phyloP scores from a whole-genome alignment of 2,888 invertebrate species.

The Lasioglossum calceatum region DNA sequence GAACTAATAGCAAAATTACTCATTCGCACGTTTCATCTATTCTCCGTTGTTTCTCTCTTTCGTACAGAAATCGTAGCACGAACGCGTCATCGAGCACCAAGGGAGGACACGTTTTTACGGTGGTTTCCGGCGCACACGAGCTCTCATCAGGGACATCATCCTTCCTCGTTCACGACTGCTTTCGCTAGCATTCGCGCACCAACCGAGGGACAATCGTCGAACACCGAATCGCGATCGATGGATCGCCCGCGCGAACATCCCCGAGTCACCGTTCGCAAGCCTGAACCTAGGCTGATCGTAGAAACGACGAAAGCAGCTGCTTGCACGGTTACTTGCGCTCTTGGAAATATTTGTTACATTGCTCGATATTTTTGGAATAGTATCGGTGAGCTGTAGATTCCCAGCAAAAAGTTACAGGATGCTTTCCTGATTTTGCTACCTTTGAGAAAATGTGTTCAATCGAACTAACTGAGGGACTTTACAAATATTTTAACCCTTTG shows the following conservation, averaged over 20 bases:
- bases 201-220: neutral
- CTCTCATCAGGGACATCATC: constrained; percentile 11
- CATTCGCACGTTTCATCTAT: constrained; percentile 43
- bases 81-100: constrained; percentile 52
- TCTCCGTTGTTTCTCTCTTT: constrained; percentile 8
- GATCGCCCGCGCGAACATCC: neutral
- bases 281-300: neutral
- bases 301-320: neutral
- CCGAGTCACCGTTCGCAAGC: neutral
- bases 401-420: neutral
- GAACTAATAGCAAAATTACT: constrained; percentile 27
- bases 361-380: neutral
- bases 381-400: neutral
- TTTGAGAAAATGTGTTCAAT: neutral
- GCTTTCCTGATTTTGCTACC: neutral
- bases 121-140: constrained; percentile 35
- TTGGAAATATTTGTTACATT: neutral
- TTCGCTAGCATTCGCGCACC: neutral
- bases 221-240: neutral
- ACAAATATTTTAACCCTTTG: neutral
- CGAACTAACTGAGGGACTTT: neutral
- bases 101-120: constrained; percentile 49
- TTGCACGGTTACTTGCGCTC: too few relatives aligned
- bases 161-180: constrained; percentile 19
- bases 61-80: constrained; percentile 42